phyloP scores from a whole-genome alignment of 2,113 vertebrate species.

The Lates calcarifer region DNA sequence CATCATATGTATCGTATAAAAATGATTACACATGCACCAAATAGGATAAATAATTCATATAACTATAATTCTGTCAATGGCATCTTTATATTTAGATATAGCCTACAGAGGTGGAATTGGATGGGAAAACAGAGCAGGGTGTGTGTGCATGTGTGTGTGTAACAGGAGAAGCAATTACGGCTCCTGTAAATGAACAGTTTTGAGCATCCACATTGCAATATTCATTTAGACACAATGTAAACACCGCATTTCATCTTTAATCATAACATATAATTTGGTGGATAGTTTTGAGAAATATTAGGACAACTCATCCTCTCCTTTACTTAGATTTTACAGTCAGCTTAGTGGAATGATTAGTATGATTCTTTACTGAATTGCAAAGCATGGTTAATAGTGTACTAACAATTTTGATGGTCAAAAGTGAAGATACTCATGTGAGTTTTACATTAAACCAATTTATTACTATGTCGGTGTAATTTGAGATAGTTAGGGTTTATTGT shows the following conservation, averaged over 20 bases:
- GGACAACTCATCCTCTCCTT: background rate
- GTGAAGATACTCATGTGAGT: background rate
- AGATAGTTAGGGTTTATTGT: background rate
- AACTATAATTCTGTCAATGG: constrained; percentile 16
- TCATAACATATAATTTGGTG: background rate
- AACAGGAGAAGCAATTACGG: constrained; percentile 4
- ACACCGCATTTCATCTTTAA: background rate
- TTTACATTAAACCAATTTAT: constrained; percentile 4
- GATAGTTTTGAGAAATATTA: background rate
- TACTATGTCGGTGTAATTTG: background rate
- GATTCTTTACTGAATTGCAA: background rate
- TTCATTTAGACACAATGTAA: background rate
- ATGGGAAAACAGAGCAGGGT: background rate
- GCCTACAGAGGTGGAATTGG: background rate
- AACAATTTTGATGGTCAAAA: background rate
- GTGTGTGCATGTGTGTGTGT: background rate
- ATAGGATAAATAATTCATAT: constrained; percentile 21
- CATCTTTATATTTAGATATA: background rate
- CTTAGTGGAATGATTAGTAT: background rate
- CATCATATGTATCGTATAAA: background rate
- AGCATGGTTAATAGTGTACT: background rate
- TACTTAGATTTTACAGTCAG: constrained; percentile 10
- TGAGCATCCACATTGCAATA: background rate
- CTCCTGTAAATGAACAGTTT: constrained; percentile 9
- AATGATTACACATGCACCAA: background rate